Percentiles rank a stretch among this genome's conserved stretches.
phyloP scores from a whole-genome alignment of 2,888 invertebrate species.

The Entomobrya multifasciata region DNA sequence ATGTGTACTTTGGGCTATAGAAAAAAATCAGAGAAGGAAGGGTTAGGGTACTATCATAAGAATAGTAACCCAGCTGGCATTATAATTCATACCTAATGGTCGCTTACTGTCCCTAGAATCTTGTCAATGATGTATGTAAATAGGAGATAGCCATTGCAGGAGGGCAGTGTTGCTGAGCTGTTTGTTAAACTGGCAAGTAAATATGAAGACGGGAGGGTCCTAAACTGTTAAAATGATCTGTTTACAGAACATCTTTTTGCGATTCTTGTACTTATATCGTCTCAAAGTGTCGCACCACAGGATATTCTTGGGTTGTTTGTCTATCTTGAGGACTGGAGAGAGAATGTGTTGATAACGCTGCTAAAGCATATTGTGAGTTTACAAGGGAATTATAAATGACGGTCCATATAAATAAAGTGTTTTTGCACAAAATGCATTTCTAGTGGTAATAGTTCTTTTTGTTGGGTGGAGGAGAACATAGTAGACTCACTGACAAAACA shows the following conservation, averaged over 20 bases:
- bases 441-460: no score
- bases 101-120: slow-evolving; percentile 55
- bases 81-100: slow-evolving; percentile 60
- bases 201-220: neutral
- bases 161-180: neutral
- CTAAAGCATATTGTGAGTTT: slow-evolving; percentile 13
- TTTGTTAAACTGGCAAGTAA: slow-evolving; percentile 22
- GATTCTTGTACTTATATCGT: neutral
- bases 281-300: neutral
- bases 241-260: neutral
- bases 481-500: neutral
- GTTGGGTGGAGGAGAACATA: no score
- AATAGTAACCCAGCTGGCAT: slow-evolving; percentile 50
- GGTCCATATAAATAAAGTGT: slow-evolving; percentile 19
- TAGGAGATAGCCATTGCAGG: slow-evolving; percentile 15
- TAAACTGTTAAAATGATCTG: neutral
- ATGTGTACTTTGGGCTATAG: neutral
- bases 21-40: no score
- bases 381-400: slow-evolving; percentile 7
- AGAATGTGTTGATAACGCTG: slow-evolving; percentile 15
- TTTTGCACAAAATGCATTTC: neutral
- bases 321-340: neutral
- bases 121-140: slow-evolving; percentile 54
- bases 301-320: slow-evolving; percentile 4
- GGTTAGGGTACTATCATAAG: neutral